Percentiles rank a stretch among this genome's conserved stretches.
These are phyloP conservation scores for Amazona vittata DNA, from an alignment of 2,113 vertebrate species.

Conservation along the genomic window DNA sequence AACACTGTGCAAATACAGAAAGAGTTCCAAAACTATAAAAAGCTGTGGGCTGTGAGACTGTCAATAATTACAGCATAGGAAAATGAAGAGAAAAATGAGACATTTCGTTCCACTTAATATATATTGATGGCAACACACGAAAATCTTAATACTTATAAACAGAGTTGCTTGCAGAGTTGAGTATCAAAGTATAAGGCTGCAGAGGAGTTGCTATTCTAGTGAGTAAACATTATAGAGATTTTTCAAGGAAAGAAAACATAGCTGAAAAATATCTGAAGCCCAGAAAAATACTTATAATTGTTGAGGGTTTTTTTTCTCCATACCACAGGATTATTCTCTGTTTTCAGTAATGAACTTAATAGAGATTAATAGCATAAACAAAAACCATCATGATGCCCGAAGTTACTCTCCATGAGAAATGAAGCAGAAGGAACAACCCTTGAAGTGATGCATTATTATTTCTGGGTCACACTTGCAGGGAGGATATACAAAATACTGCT, in stretches of 20 bases:
- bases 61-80: neutral
- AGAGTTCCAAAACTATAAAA: neutral
- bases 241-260: neutral
- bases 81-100: neutral
- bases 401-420: neutral
- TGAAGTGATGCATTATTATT: conserved; percentile 2
- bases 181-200: neutral
- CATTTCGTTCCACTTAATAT: neutral
- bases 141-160: neutral
- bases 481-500: neutral
- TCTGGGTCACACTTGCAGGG: neutral
- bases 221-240: neutral
- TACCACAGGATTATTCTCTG: neutral
- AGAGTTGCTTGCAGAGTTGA: neutral
- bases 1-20: neutral
- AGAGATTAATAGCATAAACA: conserved; percentile 32
- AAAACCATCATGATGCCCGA: neutral
- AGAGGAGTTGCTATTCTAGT: neutral
- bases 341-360: neutral
- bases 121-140: neutral
- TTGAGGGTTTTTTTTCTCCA: neutral
- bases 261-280: neutral
- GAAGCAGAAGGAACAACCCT: neutral
- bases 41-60: neutral
- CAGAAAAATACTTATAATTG: neutral